phyloP scores from a whole-genome alignment of 1,140 invertebrate genomes.

The Conus ventricosus region DNA sequence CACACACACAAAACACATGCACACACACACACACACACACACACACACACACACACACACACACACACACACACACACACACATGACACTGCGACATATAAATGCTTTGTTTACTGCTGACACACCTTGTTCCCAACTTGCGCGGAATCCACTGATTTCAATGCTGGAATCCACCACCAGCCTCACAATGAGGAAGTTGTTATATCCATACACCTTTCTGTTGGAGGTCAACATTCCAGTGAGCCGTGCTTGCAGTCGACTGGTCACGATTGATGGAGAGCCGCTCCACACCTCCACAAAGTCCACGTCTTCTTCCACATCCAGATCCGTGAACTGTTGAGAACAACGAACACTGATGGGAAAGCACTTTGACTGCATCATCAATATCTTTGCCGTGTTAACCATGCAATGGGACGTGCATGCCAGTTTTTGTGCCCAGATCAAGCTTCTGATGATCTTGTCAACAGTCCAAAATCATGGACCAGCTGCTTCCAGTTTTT shows the following conservation, averaged over 20 bases:
- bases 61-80: no score
- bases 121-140: slow-evolving; percentile 15
- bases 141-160: not conserved
- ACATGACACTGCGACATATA: no score
- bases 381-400: no score
- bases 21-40: no score
- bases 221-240: not conserved
- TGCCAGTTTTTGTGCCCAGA: no score
- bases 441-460: no score
- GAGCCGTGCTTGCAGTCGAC: not conserved
- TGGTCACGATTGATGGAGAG: slow-evolving; percentile 19
- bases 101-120: not conserved
- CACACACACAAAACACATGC: no score
- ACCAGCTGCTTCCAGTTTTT: no score
- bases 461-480: no score
- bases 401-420: no score
- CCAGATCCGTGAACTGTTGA: not conserved
- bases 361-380: no score
- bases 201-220: not conserved
- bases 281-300: slow-evolving; percentile 32
- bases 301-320: slow-evolving; percentile 24
- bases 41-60: no score
- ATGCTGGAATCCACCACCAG: not conserved
- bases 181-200: slow-evolving; percentile 28
- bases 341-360: not conserved